A percentile compares a stretch with the other conserved stretches of the same genome.
Conservation (phyloP, 2,797 vertebrate genomes). For the Catostomus latipinnis region DNA sequence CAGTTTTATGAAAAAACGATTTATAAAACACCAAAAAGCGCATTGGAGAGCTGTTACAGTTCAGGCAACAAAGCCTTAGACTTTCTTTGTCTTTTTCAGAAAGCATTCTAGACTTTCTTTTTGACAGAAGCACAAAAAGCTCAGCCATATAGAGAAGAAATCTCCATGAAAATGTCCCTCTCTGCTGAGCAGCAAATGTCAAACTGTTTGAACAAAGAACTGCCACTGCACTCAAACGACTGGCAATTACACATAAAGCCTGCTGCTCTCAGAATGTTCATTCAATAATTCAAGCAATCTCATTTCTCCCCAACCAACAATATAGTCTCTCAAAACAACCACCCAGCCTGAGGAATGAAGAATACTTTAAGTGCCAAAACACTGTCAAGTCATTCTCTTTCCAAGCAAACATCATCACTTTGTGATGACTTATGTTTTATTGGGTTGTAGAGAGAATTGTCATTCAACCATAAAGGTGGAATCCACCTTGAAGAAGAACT, state of each 20-base stretch:
- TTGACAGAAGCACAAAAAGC: too few relatives aligned
- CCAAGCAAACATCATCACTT: too few relatives aligned
- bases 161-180: constrained; percentile 20
- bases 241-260: constrained; percentile 37
- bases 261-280: constrained; percentile 42
- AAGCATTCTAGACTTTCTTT: too few relatives aligned
- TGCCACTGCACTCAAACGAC: constrained; percentile 23
- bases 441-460: too few relatives aligned
- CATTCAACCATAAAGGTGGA: too few relatives aligned
- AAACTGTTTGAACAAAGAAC: constrained; percentile 14
- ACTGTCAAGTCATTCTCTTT: neutral
- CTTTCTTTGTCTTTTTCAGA: constrained; percentile 20
- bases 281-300: constrained; percentile 39
- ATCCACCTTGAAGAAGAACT: too few relatives aligned
- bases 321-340: constrained; percentile 11
- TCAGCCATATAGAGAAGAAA: neutral
- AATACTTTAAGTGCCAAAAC: constrained; percentile 17
- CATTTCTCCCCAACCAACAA: constrained; percentile 35
- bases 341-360: constrained; percentile 9
- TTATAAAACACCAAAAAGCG: neutral
- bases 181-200: neutral
- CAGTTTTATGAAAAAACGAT: neutral
- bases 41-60: neutral
- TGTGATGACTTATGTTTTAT: too few relatives aligned
- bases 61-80: constrained; percentile 4